These are phyloP conservation scores for Eonycteris spelaea DNA, from an alignment of 2,113 vertebrate species.

Conservation along the genomic window DNA sequence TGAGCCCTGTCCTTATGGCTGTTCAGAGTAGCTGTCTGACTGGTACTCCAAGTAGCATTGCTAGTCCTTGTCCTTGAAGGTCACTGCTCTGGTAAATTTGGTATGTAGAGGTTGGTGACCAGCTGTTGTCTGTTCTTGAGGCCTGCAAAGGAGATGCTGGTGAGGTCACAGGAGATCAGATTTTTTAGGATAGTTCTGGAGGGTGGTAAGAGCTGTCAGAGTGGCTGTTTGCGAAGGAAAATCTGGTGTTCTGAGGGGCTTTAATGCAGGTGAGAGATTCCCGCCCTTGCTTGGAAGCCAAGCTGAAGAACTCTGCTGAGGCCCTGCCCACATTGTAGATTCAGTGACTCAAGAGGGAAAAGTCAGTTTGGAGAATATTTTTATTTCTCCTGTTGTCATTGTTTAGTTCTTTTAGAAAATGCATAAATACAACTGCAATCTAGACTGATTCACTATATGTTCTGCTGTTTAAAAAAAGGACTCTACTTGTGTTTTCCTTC, in stretches of 20 bases:
- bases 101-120: background rate
- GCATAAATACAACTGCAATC: background rate
- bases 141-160: background rate
- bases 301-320: background rate
- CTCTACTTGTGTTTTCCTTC: background rate
- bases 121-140: background rate
- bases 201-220: background rate
- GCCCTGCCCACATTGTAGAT: background rate
- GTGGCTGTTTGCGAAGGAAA: background rate
- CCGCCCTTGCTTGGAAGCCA: background rate
- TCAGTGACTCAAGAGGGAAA: constrained; percentile 21
- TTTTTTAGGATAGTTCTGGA: background rate
- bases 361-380: constrained; percentile 47
- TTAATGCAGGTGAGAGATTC: constrained; percentile 22
- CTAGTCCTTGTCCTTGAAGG: background rate
- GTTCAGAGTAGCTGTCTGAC: background rate
- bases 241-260: background rate
- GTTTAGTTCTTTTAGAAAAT: constrained; percentile 36
- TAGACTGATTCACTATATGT: constrained; percentile 17
- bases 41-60: background rate
- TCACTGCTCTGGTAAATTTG: background rate
- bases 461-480: constrained; percentile 27
- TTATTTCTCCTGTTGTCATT: constrained; percentile 40
- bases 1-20: background rate
- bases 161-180: background rate